Percentiles rank a stretch among this genome's conserved stretches.
phyloP scores from a whole-genome alignment of 1,140 invertebrate genomes.

The Bradysia coprophila region DNA sequence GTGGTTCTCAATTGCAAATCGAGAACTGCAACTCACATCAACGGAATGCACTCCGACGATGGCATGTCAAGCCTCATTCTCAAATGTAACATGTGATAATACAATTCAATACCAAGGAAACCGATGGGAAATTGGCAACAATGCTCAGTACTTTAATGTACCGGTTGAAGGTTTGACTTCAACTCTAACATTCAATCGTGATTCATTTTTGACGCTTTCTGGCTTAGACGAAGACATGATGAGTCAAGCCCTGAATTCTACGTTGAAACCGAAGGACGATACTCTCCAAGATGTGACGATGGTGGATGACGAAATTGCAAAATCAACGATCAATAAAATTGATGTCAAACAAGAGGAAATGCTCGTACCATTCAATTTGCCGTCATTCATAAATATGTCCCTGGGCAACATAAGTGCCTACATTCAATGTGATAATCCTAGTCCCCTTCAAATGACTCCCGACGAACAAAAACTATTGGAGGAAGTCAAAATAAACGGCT shows the following conservation, averaged over 20 bases:
- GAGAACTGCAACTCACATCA: constrained; percentile 15
- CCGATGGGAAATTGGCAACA: constrained; percentile 36
- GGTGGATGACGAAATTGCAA: constrained; percentile 1
- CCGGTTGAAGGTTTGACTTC: constrained; percentile 32
- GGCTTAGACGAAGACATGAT: constrained; percentile 32
- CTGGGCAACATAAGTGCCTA: constrained; percentile 32
- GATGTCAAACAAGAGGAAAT: constrained; percentile 19
- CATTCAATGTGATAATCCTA: constrained; percentile 51
- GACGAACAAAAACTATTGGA: constrained; percentile 56
- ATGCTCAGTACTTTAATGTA: constrained; percentile 31
- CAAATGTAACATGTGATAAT: constrained; percentile 24
- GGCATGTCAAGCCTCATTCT: constrained; percentile 11
- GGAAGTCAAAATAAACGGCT: constrained; percentile 47
- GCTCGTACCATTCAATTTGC: constrained; percentile 12
- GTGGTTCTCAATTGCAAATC: constrained; percentile 32
- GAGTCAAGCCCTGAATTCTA: constrained; percentile 22
- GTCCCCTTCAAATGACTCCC: constrained; percentile 53
- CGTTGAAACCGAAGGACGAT: not conserved
- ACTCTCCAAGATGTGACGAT: constrained; percentile 1
- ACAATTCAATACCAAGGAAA: constrained; percentile 31
- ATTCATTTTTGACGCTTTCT: constrained; percentile 33
- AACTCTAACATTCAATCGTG: constrained; percentile 16
- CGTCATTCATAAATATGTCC: constrained; percentile 35
- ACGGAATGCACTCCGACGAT: constrained; percentile 10
- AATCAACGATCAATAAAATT: constrained; percentile 6